Base-by-base conservation (phyloP, 2,888 invertebrate genomes). In the Argyra leucocephala region DNA sequence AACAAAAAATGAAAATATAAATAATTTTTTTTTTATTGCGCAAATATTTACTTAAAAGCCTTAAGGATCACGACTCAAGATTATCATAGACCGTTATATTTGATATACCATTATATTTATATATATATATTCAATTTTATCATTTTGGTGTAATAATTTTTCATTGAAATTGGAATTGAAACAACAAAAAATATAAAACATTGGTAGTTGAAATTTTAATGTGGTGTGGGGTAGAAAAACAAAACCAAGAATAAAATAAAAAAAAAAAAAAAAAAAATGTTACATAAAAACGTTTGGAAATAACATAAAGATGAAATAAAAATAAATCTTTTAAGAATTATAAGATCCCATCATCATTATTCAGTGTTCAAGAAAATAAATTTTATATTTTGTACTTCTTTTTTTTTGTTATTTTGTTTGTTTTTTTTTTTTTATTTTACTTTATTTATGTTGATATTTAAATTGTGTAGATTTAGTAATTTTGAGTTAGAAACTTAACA, bases 51-150 rank as follows among this genome's bases (percentile, higher is more conserved):
- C 48, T 48, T 48, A 48, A 48, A 48, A 48, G 48, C 15, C 48
- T 48, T 48, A 48, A 48, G 48, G 48, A 48, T 48, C 48, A 48
- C 48, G 48, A 48, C 48, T 48, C 48, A 48, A 48, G 48, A 48
- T 48, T 48, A 48, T 48, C 48, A 18, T 48, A 48, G 48, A 18
- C 48, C 48, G 18, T 48, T 48, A 48, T n/a, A n/a, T n/a, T n/a
- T n/a, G n/a, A n/a, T n/a, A n/a, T 48, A 48, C 48, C 12, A 18
- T 48, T 48, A 37, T 48, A 48, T 48, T 48, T 48, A 48, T 48
- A 31, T n/a, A n/a, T n/a, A 48, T 5, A 48, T 48, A 48, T 48
- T 48, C 48, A 48, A 48, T 48, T 48, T 48, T 48, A 48, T 48
- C 48, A 48, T 48, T 48, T 48, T 48, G 15, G 48, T 15, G 48